Base-by-base conservation (phyloP, 2,888 invertebrate genomes). In the Cheilosia vernalis region DNA sequence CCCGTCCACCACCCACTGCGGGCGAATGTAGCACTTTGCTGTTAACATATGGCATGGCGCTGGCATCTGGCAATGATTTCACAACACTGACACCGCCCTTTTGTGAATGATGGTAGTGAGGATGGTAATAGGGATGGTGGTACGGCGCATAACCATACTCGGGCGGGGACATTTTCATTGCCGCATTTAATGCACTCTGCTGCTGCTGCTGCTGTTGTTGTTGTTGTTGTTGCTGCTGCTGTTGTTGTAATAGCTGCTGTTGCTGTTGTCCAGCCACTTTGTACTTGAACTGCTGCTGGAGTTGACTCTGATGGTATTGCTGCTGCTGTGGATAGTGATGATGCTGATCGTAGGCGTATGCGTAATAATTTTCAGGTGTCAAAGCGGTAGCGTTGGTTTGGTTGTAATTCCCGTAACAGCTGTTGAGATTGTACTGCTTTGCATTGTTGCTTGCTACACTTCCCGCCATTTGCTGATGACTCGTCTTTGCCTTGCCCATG, bases 121-220 rank as follows among this genome's bases (percentile, higher is more conserved):
- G 80, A n/a, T 85, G 74, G 70, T 85, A 81, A 42, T 85, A 85
- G 4, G 85, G 76, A 76, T 78, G 84, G 40, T 77, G 80, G 56
- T 81, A 85, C 21, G 85, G 80, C 60, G 81, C 70, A 77, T 85
- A 81, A 19, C 85, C 85, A 33, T 81, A 85, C 9, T 85, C 85
- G 56, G 76, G 76, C 55, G 81, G 72, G 37, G 85, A 67, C 47
- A 85, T 77, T 85, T 85, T 85, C 27, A 74, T 74, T 19, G 63
- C 64, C 27, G 42, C 51, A 10, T 61, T 78, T 24, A 60, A 30
- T 47, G 53, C n/a, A 60, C 17, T 67, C 19, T 56, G 83, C 17
- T 83, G 83, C 9, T 79, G 79, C n/a, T 72, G 78, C 2, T 64
- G 82, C 0, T 60, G 78, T 2, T 83, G 83, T 2, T 83, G 77